Percentiles rank a stretch among this genome's conserved stretches.
Conservation (phyloP, 2,888 invertebrate species). For the Ormyrus pomaceus region DNA sequence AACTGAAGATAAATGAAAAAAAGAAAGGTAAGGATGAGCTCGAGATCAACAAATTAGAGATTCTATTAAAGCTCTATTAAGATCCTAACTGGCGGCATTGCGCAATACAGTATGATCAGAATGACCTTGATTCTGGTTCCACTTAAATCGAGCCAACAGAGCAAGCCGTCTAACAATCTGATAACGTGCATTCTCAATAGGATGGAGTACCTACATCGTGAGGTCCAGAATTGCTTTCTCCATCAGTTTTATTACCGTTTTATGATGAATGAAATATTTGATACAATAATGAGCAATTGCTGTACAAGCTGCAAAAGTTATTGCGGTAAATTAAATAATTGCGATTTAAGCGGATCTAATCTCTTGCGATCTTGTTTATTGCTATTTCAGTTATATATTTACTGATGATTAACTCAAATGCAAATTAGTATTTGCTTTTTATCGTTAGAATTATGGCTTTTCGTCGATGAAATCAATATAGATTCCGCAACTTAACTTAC, state of each 20-base stretch:
- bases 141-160: conserved; percentile 5
- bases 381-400: background rate
- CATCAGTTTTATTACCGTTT: conserved; percentile 45
- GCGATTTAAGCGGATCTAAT: conserved; percentile 11
- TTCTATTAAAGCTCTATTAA: conserved; percentile 28
- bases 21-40: background rate
- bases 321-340: conserved; percentile 48
- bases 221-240: conserved; percentile 32
- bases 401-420: background rate
- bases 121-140: conserved; percentile 40
- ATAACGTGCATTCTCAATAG: conserved; percentile 39
- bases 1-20: background rate
- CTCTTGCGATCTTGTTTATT: conserved; percentile 19
- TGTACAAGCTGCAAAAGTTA: background rate
- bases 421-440: no score
- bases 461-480: background rate
- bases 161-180: conserved; percentile 20
- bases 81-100: conserved; percentile 13
- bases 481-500: no score
- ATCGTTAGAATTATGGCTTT: no score
- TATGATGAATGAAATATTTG: conserved; percentile 41
- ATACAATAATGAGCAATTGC: conserved; percentile 6
- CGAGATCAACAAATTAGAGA: background rate
- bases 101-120: conserved; percentile 24
- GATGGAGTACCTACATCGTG: conserved; percentile 20